Conservation (phyloP, 2,797 vertebrate genomes). For the Nyctibius grandis region DNA sequence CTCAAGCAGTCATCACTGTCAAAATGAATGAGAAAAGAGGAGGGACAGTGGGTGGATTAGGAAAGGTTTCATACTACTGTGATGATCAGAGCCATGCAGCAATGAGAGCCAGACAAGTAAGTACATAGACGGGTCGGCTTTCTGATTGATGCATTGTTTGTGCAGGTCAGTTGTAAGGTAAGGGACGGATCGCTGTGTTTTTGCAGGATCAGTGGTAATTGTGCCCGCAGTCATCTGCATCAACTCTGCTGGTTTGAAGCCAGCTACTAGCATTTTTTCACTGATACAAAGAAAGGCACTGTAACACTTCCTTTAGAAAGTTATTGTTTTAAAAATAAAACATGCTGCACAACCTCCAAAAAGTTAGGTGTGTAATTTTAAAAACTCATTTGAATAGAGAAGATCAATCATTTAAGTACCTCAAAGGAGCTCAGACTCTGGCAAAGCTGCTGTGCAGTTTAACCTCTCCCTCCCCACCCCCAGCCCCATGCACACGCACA, state of each 20-base stretch:
- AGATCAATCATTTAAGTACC: background rate
- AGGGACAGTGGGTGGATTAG: conserved; percentile 51
- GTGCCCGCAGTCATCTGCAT: background rate
- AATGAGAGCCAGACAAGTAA: conserved; percentile 25
- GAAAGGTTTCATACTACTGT: conserved; percentile 21
- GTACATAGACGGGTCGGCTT: background rate
- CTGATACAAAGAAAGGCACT: background rate
- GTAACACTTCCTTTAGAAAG: background rate
- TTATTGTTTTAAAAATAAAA: conserved; percentile 18
- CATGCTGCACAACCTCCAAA: background rate
- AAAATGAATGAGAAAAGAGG: conserved; percentile 52
- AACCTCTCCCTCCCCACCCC: background rate
- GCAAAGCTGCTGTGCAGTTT: background rate
- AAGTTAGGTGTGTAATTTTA: background rate
- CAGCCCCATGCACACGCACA: background rate
- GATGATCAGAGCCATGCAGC: conserved; percentile 40
- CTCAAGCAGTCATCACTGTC: conserved; percentile 41
- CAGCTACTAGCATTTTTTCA: background rate
- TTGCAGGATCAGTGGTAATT: conserved; percentile 12
- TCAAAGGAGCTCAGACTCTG: background rate
- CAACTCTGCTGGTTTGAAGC: background rate
- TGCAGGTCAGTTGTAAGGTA: conserved; percentile 42
- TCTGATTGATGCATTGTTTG: conserved; percentile 60
- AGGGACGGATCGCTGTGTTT: background rate
- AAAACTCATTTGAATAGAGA: background rate